These are phyloP conservation scores for Schizotus pectinicornis DNA, from an alignment of 2,888 invertebrate genomes.

Conservation along the genomic window DNA sequence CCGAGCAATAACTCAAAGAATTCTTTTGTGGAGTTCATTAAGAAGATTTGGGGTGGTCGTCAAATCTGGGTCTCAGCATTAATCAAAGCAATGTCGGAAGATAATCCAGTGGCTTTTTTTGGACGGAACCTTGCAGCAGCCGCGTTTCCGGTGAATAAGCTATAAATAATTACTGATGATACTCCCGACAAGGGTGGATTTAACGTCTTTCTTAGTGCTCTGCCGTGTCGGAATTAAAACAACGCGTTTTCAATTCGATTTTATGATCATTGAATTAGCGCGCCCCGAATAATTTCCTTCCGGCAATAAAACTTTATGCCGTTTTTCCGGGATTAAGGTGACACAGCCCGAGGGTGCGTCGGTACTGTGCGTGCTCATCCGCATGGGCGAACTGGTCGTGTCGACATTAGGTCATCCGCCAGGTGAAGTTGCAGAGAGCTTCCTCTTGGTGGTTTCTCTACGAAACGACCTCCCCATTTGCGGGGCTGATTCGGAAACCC, in stretches of 20 bases:
- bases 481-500: no score
- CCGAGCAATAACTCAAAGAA: no score
- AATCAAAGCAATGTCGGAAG: constrained; percentile 3
- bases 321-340: constrained; percentile 21
- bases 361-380: not conserved
- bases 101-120: constrained; percentile 10
- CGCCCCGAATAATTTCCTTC: constrained; percentile 18
- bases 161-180: constrained; percentile 24
- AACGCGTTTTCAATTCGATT: not conserved
- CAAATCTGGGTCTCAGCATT: not conserved
- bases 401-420: not conserved
- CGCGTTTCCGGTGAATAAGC: constrained; percentile 25
- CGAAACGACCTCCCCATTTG: not conserved
- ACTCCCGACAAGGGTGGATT: constrained; percentile 9
- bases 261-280: not conserved
- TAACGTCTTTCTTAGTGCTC: no score
- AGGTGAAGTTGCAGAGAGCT: constrained; percentile 1
- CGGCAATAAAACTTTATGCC: constrained; percentile 26
- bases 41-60: not conserved
- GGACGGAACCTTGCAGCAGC: constrained; percentile 15
- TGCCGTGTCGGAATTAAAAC: not conserved
- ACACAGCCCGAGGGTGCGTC: constrained; percentile 7
- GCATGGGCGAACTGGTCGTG: constrained; percentile 2
- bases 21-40: no score
- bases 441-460: not conserved